Evolutionary conservation across 2,113 vertebrate species (phyloP).

Genomic region (Syrmaticus mikado): DNA sequence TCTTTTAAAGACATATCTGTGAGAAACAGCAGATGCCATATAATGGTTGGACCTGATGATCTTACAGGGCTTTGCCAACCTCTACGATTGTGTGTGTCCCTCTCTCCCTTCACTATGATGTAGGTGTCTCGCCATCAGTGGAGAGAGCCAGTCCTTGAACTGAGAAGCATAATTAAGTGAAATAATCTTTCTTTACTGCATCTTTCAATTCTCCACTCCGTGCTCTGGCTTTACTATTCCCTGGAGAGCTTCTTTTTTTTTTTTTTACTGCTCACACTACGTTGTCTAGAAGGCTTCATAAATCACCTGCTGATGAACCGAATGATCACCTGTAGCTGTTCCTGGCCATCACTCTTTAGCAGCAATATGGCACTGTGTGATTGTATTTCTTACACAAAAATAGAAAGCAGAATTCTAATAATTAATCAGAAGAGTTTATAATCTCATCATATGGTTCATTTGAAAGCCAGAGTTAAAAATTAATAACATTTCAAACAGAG

Average conservation of each 20-base stretch:
- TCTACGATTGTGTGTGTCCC: background rate
- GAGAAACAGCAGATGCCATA: background rate
- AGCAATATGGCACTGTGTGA: fast-evolving
- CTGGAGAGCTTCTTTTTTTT: background rate
- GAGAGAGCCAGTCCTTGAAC: background rate
- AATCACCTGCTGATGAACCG: background rate
- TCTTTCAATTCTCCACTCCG: conserved; percentile 4
- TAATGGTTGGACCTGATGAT: background rate
- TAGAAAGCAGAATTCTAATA: background rate
- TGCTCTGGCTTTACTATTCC: conserved; percentile 22
- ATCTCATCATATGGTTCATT: background rate
- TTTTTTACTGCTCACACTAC: conserved; percentile 18
- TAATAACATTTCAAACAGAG: background rate
- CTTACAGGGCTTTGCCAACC: background rate
- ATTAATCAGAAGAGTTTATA: background rate
- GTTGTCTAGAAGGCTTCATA: conserved; percentile 34
- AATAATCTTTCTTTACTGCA: conserved; percentile 18
- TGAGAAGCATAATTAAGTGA: conserved; percentile 20
- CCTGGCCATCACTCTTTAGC: fast-evolving
- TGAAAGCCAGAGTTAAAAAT: background rate
- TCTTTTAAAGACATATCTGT: background rate
- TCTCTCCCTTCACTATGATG: background rate
- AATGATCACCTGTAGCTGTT: conserved; percentile 2
- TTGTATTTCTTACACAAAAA: background rate
- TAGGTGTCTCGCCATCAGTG: background rate